A percentile compares a stretch with the other conserved stretches of the same genome.
Evolutionary conservation across 2,797 vertebrate genomes (phyloP).

Genomic region (Vespertilio murinus): DNA sequence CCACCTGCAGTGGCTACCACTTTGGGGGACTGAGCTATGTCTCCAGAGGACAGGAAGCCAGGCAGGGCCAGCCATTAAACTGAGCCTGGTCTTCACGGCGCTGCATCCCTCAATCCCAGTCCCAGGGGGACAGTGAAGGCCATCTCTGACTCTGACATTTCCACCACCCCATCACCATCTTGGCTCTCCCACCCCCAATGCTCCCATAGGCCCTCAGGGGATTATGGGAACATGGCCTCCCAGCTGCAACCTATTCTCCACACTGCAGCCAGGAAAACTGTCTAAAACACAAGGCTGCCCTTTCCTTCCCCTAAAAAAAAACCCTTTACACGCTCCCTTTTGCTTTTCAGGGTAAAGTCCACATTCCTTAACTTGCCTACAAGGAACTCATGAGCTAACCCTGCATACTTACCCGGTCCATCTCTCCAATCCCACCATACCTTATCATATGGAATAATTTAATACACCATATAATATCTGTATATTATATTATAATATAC

Average conservation of each 20-base stretch:
- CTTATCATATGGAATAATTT: too few species aligned
- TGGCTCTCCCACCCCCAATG: accelerated
- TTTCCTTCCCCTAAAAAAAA: background rate
- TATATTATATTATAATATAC: too few species aligned
- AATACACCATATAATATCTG: too few species aligned
- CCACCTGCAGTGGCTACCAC: too few species aligned
- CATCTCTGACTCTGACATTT: background rate
- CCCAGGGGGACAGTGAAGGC: background rate
- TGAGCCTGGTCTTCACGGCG: background rate
- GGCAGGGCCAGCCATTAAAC: background rate
- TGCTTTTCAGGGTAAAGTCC: background rate
- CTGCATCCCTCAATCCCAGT: background rate
- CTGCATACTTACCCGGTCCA: background rate
- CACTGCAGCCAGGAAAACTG: background rate
- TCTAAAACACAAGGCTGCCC: background rate
- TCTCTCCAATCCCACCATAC: background rate
- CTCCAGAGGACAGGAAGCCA: background rate
- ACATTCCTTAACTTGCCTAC: background rate
- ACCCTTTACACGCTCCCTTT: background rate
- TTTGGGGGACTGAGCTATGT: too few species aligned
- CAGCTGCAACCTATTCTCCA: too few species aligned
- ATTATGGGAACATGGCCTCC: background rate
- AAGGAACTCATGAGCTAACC: background rate
- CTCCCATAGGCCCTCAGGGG: background rate
- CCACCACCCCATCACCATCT: too few species aligned